Percentiles rank a stretch among this genome's conserved stretches.
These are phyloP conservation scores for Polypterus senegalus DNA, from an alignment of 2,113 vertebrate genomes.

Conservation along the genomic window DNA sequence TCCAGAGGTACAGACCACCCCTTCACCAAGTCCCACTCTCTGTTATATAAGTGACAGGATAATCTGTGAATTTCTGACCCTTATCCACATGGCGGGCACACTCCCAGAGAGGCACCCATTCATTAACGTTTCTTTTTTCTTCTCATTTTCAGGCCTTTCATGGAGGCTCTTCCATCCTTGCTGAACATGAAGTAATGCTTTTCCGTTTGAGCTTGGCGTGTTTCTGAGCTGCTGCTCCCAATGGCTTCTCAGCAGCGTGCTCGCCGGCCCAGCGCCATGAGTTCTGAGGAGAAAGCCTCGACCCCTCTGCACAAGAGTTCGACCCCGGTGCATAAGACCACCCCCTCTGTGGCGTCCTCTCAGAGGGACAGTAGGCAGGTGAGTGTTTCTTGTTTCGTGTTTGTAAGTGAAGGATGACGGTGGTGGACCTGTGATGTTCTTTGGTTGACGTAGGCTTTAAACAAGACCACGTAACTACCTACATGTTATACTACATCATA, in stretches of 20 bases:
- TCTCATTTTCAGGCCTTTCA: too few species aligned
- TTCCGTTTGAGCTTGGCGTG: slow-evolving; percentile 8
- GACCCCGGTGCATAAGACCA: slow-evolving; percentile 86
- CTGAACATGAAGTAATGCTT: slow-evolving; percentile 28
- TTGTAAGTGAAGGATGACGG: neutral
- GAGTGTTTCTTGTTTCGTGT: slow-evolving; percentile 22
- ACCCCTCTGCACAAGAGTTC: slow-evolving; percentile 70
- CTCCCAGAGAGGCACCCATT: too few species aligned
- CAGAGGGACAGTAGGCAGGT: slow-evolving; percentile 93
- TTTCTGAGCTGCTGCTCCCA: slow-evolving; percentile 20
- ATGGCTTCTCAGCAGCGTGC: slow-evolving; percentile 34
- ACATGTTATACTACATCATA: neutral
- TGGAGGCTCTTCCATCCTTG: too few species aligned
- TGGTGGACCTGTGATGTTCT: too few species aligned
- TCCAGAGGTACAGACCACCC: too few species aligned
- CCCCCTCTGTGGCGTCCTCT: slow-evolving; percentile 77
- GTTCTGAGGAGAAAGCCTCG: slow-evolving; percentile 76
- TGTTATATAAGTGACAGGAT: too few species aligned
- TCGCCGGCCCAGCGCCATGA: slow-evolving; percentile 61
- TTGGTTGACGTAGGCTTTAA: neutral
- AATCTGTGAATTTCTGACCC: too few species aligned
- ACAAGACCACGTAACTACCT: neutral
- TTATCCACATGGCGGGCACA: too few species aligned
- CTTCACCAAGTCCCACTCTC: too few species aligned
- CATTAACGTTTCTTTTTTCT: too few species aligned